These are phyloP conservation scores for Miniopterus natalensis DNA, from an alignment of 2,113 vertebrate genomes.

Conservation along the genomic window DNA sequence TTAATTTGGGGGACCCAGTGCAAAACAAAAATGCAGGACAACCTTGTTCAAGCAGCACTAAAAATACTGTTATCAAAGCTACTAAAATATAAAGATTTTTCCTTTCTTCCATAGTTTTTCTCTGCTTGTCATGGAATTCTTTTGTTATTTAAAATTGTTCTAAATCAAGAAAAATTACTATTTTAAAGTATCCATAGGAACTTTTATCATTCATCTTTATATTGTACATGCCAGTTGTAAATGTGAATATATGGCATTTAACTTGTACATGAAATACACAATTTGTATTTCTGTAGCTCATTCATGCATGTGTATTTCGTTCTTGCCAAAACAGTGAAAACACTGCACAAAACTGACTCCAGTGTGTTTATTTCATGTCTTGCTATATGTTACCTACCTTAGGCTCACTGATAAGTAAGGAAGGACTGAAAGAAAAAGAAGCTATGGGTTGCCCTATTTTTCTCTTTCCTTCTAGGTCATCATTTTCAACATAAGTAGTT, in stretches of 20 bases:
- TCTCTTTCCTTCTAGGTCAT: not conserved
- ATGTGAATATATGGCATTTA: not conserved
- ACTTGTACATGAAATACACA: not conserved
- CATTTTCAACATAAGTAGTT: not conserved
- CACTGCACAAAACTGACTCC: not conserved
- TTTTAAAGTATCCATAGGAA: constrained; percentile 17
- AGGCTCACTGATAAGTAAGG: not conserved
- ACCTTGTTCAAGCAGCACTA: not conserved
- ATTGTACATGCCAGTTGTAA: not conserved
- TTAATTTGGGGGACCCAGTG: not conserved
- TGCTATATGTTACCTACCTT: not conserved
- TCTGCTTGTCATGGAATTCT: not conserved
- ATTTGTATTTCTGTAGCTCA: not conserved
- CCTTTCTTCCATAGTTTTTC: not conserved
- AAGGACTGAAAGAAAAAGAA: not conserved
- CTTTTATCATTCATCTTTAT: not conserved
- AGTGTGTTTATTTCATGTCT: not conserved
- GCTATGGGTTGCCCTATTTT: not conserved
- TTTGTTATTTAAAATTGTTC: constrained; percentile 10
- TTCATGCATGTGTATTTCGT: not conserved
- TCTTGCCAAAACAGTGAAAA: not conserved
- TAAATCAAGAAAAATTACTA: not conserved
- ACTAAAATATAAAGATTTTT: not conserved
- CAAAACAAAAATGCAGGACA: not conserved
- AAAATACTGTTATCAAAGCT: not conserved